Conservation (phyloP, 1,140 invertebrate genomes). For the Cydia fagiglandana region DNA sequence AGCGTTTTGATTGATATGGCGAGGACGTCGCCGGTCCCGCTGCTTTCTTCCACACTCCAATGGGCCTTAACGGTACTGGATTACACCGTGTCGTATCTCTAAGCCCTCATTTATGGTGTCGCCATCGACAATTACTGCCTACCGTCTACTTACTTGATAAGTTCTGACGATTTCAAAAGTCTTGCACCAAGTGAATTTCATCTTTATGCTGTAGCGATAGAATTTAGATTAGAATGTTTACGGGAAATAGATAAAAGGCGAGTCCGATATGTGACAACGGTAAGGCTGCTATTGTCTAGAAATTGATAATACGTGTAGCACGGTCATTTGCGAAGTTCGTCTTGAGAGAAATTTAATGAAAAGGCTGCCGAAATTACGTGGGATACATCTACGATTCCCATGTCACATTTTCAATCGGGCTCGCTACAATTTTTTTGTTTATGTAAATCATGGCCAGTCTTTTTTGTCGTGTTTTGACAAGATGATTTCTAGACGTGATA, state of each 20-base stretch:
- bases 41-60: slow-evolving; percentile 71
- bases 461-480: neutral
- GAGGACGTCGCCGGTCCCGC: slow-evolving; percentile 65
- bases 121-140: slow-evolving; percentile 65
- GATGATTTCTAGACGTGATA: neutral
- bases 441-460: neutral
- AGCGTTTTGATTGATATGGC: slow-evolving; percentile 74
- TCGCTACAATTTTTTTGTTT: neutral
- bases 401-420: neutral
- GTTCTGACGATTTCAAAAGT: slow-evolving; percentile 44
- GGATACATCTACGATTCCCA: neutral
- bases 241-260: slow-evolving; percentile 32
- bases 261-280: slow-evolving; percentile 32
- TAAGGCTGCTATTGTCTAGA: slow-evolving; percentile 52
- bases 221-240: slow-evolving; percentile 31
- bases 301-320: slow-evolving; percentile 55
- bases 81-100: slow-evolving; percentile 69
- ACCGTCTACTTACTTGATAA: slow-evolving; percentile 34
- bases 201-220: slow-evolving; percentile 34
- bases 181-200: slow-evolving; percentile 40
- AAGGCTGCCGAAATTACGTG: slow-evolving; percentile 35
- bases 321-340: slow-evolving; percentile 45
- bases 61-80: slow-evolving; percentile 73
- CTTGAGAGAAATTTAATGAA: slow-evolving; percentile 54
- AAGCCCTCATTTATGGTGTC: slow-evolving; percentile 70